Evolutionary conservation across 2,797 vertebrate genomes (phyloP).

Genomic region (Telmatherina bonti): DNA sequence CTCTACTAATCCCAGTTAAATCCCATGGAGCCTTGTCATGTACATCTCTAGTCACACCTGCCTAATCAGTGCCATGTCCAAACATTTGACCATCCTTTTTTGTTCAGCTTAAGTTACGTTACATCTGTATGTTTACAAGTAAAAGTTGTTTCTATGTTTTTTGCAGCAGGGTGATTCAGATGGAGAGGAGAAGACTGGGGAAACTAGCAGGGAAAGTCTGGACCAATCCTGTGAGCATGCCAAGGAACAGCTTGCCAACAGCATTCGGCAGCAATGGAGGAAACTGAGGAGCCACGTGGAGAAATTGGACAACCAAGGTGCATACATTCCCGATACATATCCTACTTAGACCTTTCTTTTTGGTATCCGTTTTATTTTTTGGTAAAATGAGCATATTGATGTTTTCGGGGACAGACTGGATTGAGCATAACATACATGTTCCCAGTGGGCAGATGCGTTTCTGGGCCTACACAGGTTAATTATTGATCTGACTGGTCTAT

Average conservation of each 20-base stretch:
- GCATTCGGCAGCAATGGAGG: conserved; percentile 97
- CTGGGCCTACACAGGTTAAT: too few relatives aligned
- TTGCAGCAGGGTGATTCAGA: conserved; percentile 86
- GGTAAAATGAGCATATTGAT: too few relatives aligned
- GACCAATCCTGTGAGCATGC: conserved; percentile 94
- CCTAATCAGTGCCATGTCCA: not conserved
- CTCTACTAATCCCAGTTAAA: not conserved
- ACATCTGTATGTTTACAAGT: not conserved
- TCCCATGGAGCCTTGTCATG: not conserved
- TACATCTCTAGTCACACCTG: not conserved
- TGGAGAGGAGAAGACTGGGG: conserved; percentile 86
- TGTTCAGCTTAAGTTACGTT: not conserved
- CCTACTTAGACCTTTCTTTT: not conserved
- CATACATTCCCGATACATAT: not conserved
- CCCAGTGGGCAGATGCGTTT: too few relatives aligned
- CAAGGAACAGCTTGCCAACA: conserved; percentile 94
- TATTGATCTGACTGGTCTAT: too few relatives aligned
- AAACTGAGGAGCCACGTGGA: conserved; percentile 94
- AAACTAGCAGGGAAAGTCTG: conserved; percentile 88
- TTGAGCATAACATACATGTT: too few relatives aligned
- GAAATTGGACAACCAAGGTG: conserved; percentile 94
- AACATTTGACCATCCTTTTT: not conserved
- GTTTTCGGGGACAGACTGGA: too few relatives aligned
- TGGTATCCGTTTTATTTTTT: not conserved
- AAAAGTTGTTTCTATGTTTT: conserved; percentile 14